phyloP scores from a whole-genome alignment of 2,113 vertebrate species.

The Australoheros scitulus region DNA sequence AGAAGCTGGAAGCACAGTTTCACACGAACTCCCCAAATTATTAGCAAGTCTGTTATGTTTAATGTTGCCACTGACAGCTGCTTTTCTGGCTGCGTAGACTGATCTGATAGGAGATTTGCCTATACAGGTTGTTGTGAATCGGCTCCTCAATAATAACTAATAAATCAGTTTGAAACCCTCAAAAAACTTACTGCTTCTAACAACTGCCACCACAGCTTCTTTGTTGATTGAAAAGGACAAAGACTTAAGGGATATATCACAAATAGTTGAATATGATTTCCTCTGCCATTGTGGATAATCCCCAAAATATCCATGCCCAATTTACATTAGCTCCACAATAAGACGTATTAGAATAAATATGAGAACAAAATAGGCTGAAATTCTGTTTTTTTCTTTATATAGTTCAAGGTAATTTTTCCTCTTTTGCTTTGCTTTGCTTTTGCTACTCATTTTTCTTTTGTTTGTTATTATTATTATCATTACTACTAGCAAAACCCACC shows the following conservation, averaged over 20 bases:
- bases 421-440: too few species aligned
- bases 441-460: not conserved
- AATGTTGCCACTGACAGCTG: too few species aligned
- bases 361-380: not conserved
- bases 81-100: not conserved
- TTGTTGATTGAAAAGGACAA: not conserved
- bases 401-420: not conserved
- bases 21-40: not conserved
- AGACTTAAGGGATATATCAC: not conserved
- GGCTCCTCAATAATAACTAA: not conserved
- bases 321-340: not conserved
- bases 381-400: not conserved
- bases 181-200: not conserved
- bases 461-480: too few species aligned
- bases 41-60: not conserved
- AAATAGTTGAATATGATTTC: not conserved
- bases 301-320: not conserved
- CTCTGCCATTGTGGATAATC: slow-evolving; percentile 1
- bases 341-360: not conserved
- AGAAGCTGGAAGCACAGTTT: not conserved
- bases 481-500: too few species aligned
- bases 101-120: not conserved
- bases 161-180: too few species aligned
- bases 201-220: not conserved
- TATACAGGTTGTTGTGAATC: not conserved